These are phyloP conservation scores for Paratilapia polleni DNA, from an alignment of 2,113 vertebrate species.

Conservation along the genomic window DNA sequence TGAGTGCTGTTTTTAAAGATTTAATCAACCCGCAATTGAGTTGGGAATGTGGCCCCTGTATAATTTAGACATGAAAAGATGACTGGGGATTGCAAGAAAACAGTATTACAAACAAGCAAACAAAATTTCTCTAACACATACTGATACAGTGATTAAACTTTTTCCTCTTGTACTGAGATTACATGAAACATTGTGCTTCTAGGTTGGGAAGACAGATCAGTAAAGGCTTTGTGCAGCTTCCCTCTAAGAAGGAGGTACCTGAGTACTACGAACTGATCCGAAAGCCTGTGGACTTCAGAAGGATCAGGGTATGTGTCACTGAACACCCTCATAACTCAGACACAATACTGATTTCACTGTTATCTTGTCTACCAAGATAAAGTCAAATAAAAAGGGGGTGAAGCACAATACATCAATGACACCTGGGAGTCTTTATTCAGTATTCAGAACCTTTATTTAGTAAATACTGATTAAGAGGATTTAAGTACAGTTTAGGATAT, in stretches of 20 bases:
- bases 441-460: neutral
- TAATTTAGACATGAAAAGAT: neutral
- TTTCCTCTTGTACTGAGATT: neutral
- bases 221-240: slow-evolving; percentile 98
- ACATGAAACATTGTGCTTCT: slow-evolving; percentile 47
- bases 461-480: neutral
- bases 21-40: neutral
- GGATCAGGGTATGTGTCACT: slow-evolving; percentile 89
- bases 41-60: neutral
- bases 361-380: neutral
- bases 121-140: neutral
- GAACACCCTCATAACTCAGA: neutral
- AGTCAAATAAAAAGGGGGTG: neutral
- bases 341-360: neutral
- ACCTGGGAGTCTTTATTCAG: neutral
- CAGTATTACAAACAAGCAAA: neutral
- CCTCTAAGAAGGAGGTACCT: slow-evolving; percentile 95
- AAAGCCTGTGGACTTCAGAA: slow-evolving; percentile 98
- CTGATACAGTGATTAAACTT: neutral
- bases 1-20: neutral
- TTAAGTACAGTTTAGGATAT: neutral
- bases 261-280: slow-evolving; percentile 99
- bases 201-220: slow-evolving; percentile 97
- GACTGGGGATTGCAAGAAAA: neutral
- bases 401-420: neutral